Evolutionary conservation across 2,113 vertebrate species (phyloP).

Genomic region (Eolophus roseicapilla): DNA sequence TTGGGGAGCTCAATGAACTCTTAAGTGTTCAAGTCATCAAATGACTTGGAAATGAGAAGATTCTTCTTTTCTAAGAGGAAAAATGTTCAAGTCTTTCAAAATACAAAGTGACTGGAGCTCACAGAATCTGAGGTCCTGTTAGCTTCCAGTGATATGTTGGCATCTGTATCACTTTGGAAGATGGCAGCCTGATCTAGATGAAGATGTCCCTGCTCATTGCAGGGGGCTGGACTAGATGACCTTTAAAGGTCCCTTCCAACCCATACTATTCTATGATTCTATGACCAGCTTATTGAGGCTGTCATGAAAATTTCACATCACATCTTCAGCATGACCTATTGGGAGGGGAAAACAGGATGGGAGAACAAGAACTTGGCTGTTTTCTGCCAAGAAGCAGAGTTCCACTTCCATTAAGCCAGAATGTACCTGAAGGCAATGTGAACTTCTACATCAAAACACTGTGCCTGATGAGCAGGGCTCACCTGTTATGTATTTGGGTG

Average conservation of each 20-base stretch:
- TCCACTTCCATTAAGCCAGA: neutral
- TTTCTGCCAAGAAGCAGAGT: neutral
- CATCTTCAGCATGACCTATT: neutral
- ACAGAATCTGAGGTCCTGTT: neutral
- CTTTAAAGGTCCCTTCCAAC: neutral
- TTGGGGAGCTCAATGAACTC: neutral
- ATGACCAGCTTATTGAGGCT: neutral
- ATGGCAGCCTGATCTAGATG: neutral
- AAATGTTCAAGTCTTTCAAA: neutral
- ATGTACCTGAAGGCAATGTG: accelerated
- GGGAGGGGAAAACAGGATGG: neutral
- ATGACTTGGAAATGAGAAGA: neutral
- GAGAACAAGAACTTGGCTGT: neutral
- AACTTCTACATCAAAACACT: neutral
- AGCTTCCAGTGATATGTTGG: neutral
- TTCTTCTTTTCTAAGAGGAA: neutral
- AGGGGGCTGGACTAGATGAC: neutral
- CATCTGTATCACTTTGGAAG: neutral
- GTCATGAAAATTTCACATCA: neutral
- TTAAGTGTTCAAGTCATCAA: neutral
- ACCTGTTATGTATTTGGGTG: neutral
- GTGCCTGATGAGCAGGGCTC: neutral
- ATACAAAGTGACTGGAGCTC: accelerated
- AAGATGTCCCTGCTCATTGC: neutral
- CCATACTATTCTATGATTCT: neutral